A percentile compares a stretch with the other conserved stretches of the same genome.
Conservation (phyloP, 92 coral and sea anemone genomes). For the Umimayanthus kanabou region DNA sequence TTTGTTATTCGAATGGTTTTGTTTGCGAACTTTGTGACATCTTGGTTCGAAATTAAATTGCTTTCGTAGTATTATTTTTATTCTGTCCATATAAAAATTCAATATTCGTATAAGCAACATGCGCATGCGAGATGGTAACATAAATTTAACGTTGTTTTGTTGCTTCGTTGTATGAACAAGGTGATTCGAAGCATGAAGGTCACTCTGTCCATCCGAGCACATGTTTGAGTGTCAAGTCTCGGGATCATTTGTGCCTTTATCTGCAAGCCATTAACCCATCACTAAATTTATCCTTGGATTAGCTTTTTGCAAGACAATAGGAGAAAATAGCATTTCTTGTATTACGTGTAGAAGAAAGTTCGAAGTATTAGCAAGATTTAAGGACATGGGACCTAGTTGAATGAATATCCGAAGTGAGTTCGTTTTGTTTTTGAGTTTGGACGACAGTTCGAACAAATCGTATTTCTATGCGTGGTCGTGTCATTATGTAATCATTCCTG, state of each 20-base stretch:
- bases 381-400: too few species aligned
- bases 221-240: constrained; percentile 34
- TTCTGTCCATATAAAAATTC: neutral
- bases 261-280: constrained; percentile 18
- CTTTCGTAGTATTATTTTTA: constrained; percentile 14
- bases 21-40: constrained; percentile 2
- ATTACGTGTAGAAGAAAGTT: constrained; percentile 12
- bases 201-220: constrained; percentile 15
- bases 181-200: constrained; percentile 14
- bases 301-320: constrained; percentile 8
- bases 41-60: neutral
- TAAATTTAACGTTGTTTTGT: constrained; percentile 5
- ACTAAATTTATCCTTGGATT: constrained; percentile 34
- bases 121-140: neutral
- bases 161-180: too few species aligned
- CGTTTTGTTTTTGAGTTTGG: neutral
- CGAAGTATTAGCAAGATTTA: neutral
- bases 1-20: neutral
- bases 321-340: neutral
- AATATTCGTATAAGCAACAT: neutral
- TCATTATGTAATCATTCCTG: constrained; percentile 25
- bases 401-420: too few species aligned
- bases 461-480: neutral
- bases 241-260: constrained; percentile 25
- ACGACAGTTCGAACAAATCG: neutral